Conservation (phyloP, 37 sponge, comb jelly and placozoan species). For the Axinella damicornis region DNA sequence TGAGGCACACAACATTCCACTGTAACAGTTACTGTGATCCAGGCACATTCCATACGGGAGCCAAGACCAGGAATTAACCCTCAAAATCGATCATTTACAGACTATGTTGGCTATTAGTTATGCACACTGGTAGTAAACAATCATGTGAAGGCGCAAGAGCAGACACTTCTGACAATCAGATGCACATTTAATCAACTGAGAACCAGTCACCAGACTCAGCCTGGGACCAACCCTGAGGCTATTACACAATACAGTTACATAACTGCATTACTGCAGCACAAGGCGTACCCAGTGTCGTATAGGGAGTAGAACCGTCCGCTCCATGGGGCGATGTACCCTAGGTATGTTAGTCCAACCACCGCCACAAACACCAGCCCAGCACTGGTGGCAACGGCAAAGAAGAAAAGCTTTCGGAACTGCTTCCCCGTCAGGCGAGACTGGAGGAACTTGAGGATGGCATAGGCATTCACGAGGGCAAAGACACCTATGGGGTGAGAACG, state of each 20-base stretch:
- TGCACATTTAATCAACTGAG: too few relatives aligned
- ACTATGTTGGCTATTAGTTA: too few relatives aligned
- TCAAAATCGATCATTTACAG: too few relatives aligned
- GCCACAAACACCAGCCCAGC: slow-evolving; percentile 89
- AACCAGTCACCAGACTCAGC: too few relatives aligned
- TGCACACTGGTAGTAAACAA: too few relatives aligned
- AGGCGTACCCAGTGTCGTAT: slow-evolving; percentile 96
- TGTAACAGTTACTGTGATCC: too few relatives aligned
- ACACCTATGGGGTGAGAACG: slow-evolving; percentile 4
- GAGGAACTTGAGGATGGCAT: slow-evolving; percentile 76
- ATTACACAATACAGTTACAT: neutral
- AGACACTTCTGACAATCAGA: too few relatives aligned
- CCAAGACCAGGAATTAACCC: too few relatives aligned
- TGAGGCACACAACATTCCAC: too few relatives aligned
- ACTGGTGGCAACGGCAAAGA: slow-evolving; percentile 32
- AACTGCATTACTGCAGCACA: neutral
- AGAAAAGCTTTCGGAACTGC: slow-evolving; percentile 78
- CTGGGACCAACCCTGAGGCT: neutral
- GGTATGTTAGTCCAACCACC: slow-evolving; percentile 87
- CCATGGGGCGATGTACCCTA: slow-evolving; percentile 98
- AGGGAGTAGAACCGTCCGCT: slow-evolving; percentile 99
- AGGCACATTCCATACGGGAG: too few relatives aligned
- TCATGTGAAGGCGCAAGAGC: too few relatives aligned
- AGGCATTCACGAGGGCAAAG: slow-evolving; percentile 72
- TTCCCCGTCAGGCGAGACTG: slow-evolving; percentile 64